A percentile compares a stretch with the other conserved stretches of the same genome.
These are phyloP conservation scores for Athene cunicularia DNA, from an alignment of 2,113 vertebrate genomes.

Conservation along the genomic window DNA sequence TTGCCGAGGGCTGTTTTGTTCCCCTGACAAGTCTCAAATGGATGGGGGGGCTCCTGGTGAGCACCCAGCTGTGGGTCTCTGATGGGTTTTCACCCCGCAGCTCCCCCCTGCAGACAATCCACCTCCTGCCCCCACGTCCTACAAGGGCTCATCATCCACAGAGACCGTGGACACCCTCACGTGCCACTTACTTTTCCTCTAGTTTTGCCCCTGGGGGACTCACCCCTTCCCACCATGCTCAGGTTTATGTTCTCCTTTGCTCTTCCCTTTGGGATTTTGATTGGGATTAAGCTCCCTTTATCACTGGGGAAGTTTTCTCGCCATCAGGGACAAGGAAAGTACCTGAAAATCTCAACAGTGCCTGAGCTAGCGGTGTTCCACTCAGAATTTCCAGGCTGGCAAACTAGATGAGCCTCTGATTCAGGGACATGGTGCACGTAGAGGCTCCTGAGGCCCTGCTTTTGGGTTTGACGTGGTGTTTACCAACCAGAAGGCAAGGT, in stretches of 20 bases:
- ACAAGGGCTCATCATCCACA: not conserved
- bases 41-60: not conserved
- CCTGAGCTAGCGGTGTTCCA: not conserved
- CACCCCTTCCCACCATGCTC: not conserved
- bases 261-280: not conserved
- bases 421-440: not conserved
- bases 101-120: not conserved
- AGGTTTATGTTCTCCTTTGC: not conserved
- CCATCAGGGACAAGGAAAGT: not conserved
- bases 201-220: not conserved
- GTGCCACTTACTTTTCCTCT: not conserved
- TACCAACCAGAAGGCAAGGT: not conserved
- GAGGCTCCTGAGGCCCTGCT: not conserved
- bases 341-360: not conserved
- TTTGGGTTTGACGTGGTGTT: not conserved
- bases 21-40: not conserved
- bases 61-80: rapidly evolving
- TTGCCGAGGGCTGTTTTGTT: not conserved
- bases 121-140: not conserved
- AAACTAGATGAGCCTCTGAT: not conserved
- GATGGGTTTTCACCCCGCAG: not conserved
- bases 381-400: not conserved
- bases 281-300: not conserved
- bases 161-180: not conserved
- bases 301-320: not conserved